Evolutionary conservation across 2,888 invertebrate genomes (phyloP).

Genomic region (Ceraclea dissimilis): DNA sequence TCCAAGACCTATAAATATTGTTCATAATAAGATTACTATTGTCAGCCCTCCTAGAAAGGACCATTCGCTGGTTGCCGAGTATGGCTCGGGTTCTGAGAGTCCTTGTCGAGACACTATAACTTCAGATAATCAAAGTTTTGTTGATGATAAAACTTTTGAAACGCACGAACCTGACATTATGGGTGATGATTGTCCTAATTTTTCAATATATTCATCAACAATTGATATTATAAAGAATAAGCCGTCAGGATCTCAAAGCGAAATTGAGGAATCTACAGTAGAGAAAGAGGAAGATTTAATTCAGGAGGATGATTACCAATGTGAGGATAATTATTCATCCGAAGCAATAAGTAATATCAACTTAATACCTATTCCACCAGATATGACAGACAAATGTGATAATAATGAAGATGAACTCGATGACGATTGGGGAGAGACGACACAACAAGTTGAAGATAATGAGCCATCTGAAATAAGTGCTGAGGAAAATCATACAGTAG

Average conservation of each 20-base stretch:
- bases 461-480: neutral
- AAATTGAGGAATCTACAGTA: slow-evolving; percentile 3
- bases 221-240: slow-evolving; percentile 61
- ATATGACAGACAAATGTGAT: neutral
- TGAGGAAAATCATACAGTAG: neutral
- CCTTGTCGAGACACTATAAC: slow-evolving; percentile 28
- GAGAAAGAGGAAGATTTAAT: slow-evolving; percentile 23
- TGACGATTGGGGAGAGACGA: neutral
- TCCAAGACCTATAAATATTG: slow-evolving; percentile 10
- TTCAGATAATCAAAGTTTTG: slow-evolving; percentile 28
- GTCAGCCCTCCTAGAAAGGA: slow-evolving; percentile 20
- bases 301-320: slow-evolving; percentile 16
- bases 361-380: slow-evolving; percentile 6
- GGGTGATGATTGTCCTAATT: slow-evolving; percentile 75
- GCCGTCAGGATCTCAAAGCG: slow-evolving; percentile 11
- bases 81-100: slow-evolving; percentile 17
- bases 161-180: slow-evolving; percentile 27
- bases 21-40: slow-evolving; percentile 22
- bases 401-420: neutral
- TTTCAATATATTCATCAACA: slow-evolving; percentile 75
- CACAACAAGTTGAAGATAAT: neutral
- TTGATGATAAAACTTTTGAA: slow-evolving; percentile 30
- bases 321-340: neutral
- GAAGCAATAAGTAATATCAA: neutral
- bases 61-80: slow-evolving; percentile 10